Base-by-base conservation (phyloP, 2,888 invertebrate species). In the Drosophila anomalata region DNA sequence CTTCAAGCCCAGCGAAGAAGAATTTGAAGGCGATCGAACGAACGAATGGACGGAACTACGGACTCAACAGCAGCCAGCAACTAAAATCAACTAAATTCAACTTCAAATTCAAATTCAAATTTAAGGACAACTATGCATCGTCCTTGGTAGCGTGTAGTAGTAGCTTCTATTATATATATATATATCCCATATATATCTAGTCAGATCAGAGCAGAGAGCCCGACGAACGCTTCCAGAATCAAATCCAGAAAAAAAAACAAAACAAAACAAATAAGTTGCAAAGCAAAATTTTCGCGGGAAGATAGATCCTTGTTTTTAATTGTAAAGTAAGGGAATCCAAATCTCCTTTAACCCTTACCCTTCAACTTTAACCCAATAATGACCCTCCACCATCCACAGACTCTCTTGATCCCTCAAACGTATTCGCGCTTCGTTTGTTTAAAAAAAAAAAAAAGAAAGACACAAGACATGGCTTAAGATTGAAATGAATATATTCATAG, bases 1-100 rank as follows among this genome's bases (percentile, higher is more conserved):
- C 80, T 83, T 75, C 80, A 80, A 83, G 87, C 87, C 80, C 80
- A 83, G 80, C 80, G 84, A 80, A 67, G 83, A 79, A 82, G 79
- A 57, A 63, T 14, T 17, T 17, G 17, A 17, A 41, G 41, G 42
- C 26, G n/a, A 22, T 41, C 14, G 31, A 51, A 33, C 12, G 46
- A 52, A 41, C 41, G 47, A 26, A 29, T 7, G 11, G 51, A 62
- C 56, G 22, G 22, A 65, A 50, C 39, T 29, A 55, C 31, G 33
- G 44, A 11, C 39, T 31, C 36, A 14, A 24, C 22, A 24, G 22
- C 31, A 56, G 56, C 39, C 39, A 68, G 60, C 24, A 60, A 80
- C 70, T 79, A 77, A 77, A 63, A 75, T 67, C 75, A 71, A 63
- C 39, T 39, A 59, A 22, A 33, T 17, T 36, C 17, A 42, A 48